phyloP scores from a whole-genome alignment of 2,113 vertebrate genomes.

The Solea solea region DNA sequence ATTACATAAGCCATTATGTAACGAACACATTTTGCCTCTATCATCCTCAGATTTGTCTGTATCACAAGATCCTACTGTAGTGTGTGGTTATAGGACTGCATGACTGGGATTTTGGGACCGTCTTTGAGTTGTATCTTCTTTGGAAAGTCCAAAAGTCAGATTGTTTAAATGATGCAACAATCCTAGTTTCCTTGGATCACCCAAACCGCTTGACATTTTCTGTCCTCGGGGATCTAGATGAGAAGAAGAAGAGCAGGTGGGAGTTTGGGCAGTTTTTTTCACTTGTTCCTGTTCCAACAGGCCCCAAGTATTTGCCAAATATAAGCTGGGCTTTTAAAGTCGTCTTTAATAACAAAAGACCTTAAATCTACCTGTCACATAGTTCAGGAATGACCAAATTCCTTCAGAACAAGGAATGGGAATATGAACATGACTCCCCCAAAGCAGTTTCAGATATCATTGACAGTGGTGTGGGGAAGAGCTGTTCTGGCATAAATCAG shows the following conservation, averaged over 20 bases:
- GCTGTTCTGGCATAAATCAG: conserved; percentile 12
- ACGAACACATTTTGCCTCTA: not conserved
- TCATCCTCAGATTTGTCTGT: not conserved
- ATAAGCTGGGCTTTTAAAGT: conserved; percentile 48
- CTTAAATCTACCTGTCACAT: conserved; percentile 63
- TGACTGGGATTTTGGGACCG: conserved; percentile 39
- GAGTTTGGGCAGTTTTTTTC: conserved; percentile 22
- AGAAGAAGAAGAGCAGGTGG: conserved; percentile 34
- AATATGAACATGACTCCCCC: conserved; percentile 14
- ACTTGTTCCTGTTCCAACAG: conserved; percentile 62
- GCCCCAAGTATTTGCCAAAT: conserved; percentile 67
- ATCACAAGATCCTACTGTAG: not conserved
- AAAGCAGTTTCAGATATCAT: conserved; percentile 29
- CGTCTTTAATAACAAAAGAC: conserved; percentile 61
- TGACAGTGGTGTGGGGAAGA: not conserved
- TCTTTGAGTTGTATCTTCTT: conserved; percentile 1
- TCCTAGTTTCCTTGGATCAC: conserved; percentile 36
- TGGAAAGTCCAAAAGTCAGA: conserved; percentile 21
- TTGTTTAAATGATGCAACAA: conserved; percentile 36
- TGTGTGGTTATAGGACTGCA: conserved; percentile 4
- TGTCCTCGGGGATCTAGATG: conserved; percentile 29
- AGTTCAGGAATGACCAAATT: conserved; percentile 48
- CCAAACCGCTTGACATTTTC: conserved; percentile 46
- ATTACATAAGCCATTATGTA: not conserved
- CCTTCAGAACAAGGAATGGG: conserved; percentile 1